Evolutionary conservation across 2,113 vertebrate genomes (phyloP).

Genomic region (Cyanoramphus novaezelandiae): DNA sequence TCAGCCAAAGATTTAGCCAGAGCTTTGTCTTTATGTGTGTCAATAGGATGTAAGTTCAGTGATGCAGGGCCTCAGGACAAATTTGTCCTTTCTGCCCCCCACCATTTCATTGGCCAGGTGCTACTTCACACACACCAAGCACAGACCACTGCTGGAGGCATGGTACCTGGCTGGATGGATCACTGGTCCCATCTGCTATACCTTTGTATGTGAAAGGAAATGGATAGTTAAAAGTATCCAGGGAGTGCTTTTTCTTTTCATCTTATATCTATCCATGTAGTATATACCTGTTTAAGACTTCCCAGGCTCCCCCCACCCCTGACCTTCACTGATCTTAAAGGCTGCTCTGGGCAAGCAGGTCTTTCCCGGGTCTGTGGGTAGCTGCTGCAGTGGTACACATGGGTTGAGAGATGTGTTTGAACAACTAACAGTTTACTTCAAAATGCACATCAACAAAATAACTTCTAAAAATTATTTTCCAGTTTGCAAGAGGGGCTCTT

Average conservation of each 20-base stretch:
- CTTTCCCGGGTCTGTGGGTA: not conserved
- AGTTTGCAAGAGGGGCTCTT: not conserved
- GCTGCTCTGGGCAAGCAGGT: not conserved
- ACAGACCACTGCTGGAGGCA: not conserved
- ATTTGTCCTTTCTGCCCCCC: not conserved
- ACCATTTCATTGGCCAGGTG: not conserved
- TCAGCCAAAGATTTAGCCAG: not conserved
- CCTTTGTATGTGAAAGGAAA: not conserved
- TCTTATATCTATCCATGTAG: fast-evolving
- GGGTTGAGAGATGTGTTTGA: not conserved
- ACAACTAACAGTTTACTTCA: not conserved
- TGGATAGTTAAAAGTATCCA: not conserved
- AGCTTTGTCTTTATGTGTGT: not conserved
- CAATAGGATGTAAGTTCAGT: not conserved
- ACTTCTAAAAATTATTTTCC: not conserved
- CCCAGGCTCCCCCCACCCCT: fast-evolving
- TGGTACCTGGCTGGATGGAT: not conserved
- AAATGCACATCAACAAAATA: not conserved
- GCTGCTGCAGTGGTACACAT: not conserved
- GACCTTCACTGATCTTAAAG: not conserved
- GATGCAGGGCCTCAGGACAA: not conserved
- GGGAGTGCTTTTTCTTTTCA: not conserved
- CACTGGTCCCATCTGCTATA: not conserved
- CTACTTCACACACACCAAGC: not conserved
- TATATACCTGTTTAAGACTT: not conserved